Evolutionary conservation across 2,113 vertebrate species (phyloP), one percentile per base, ranked within the genome.

Genomic region (Synodontis membranacea): DNA sequence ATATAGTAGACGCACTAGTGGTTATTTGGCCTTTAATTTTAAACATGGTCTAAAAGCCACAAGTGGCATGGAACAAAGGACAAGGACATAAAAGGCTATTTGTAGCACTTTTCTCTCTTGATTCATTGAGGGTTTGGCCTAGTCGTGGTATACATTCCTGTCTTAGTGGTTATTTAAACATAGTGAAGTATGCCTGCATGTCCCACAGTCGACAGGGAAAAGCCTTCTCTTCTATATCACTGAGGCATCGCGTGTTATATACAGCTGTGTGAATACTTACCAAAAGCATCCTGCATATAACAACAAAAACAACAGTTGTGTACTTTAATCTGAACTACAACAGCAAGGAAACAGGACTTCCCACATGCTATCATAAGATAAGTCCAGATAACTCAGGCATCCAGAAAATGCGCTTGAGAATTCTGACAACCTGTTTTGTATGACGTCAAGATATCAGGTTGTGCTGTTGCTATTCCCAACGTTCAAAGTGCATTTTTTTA

Each of bases 1-100:
- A 70, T 46, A 78, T 46, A 60, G 52, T 70, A 87, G 80, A 84
- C 48, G 84, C 85, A 80, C n/a, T 60, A 74, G 60, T 83, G 81
- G 56, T 81, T 8, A 58, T 88, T 88, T 39, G 60, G 84, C 54
- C 62, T 86, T 74, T 37, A 83, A 39, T 7, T 88, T 92, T 87
- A 89, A 91, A 92, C 19, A 92, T 89, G 91, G 62, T 72, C 90
- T 92, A 90, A 92, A 92, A 90, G 90, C 89, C 90, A 92, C 86
- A 82, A 70, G 86, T 88, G 90, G 91, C 81, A 88, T 86, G 60
- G 58, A 75, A 87, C 50, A 56, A 56, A 85, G 44, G 54, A 85
- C 80, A 79, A 88, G 88, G 72, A 87, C 86, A 88, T 87, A 89
- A 89, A 90, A 88, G 81, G 86, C 90, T 86, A 90, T 91, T 86